phyloP scores from a whole-genome alignment of 2,797 vertebrate species.

The Sebastes diaconus region DNA sequence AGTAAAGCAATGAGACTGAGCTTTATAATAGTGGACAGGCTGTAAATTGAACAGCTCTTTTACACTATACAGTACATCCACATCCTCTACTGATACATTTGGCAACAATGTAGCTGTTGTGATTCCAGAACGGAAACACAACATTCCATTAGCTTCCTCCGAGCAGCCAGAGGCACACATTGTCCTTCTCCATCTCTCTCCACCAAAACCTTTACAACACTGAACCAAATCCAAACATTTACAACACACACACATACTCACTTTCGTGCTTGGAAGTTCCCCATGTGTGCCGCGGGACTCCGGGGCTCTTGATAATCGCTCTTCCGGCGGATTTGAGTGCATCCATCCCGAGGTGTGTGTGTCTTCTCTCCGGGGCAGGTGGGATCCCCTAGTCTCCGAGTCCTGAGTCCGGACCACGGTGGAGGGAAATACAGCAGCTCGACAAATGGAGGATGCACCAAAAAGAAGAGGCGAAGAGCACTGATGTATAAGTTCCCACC shows the following conservation, averaged over 20 bases:
- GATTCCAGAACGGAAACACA: not conserved
- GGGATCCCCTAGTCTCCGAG: constrained; percentile 37
- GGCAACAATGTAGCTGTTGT: not conserved
- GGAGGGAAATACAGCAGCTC: not conserved
- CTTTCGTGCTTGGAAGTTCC: constrained; percentile 89
- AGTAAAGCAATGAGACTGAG: constrained; percentile 8
- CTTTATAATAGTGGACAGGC: not conserved
- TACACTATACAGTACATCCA: not conserved
- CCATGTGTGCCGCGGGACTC: constrained; percentile 88
- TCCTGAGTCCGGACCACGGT: constrained; percentile 25
- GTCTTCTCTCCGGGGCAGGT: constrained; percentile 67
- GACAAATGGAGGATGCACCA: constrained; percentile 7
- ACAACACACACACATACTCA: constrained; percentile 72
- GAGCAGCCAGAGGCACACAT: constrained; percentile 1
- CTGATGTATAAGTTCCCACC: constrained; percentile 22
- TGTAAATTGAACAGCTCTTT: not conserved
- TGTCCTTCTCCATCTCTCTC: not conserved
- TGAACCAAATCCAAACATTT: not conserved
- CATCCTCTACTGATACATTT: not conserved
- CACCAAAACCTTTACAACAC: not conserved
- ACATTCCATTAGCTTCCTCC: constrained; percentile 1
- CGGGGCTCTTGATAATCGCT: constrained; percentile 91
- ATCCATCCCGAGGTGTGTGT: constrained; percentile 83
- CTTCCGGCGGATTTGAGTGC: constrained; percentile 90
- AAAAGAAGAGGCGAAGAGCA: not conserved